These are phyloP conservation scores for Asbolus verrucosus DNA, from an alignment of 1,140 invertebrate species.

Conservation along the genomic window DNA sequence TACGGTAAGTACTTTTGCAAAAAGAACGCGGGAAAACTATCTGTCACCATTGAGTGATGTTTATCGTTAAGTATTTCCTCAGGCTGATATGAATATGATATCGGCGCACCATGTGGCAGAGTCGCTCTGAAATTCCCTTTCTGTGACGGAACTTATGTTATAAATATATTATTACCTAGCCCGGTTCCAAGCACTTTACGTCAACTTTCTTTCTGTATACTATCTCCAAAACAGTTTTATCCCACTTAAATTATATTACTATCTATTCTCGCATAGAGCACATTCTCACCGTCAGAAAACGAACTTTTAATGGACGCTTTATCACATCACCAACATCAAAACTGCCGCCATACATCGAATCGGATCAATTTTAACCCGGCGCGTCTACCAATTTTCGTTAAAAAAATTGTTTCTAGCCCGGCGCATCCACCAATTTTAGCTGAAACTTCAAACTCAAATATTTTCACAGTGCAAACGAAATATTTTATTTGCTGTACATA, in stretches of 20 bases:
- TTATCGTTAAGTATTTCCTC: constrained; percentile 43
- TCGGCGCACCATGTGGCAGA: constrained; percentile 40
- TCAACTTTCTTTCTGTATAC: constrained; percentile 39
- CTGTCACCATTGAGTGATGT: constrained; percentile 45
- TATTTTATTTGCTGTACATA: neutral
- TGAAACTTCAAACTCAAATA: no score
- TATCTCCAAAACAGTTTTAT: constrained; percentile 32
- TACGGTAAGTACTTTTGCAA: constrained; percentile 31
- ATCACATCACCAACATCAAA: no score
- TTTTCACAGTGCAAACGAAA: no score
- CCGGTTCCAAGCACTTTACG: constrained; percentile 33
- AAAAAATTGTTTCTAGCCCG: neutral
- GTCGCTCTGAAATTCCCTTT: constrained; percentile 34
- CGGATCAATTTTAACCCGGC: neutral
- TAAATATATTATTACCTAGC: constrained; percentile 46
- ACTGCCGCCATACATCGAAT: no score
- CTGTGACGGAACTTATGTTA: constrained; percentile 35
- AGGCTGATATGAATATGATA: constrained; percentile 47
- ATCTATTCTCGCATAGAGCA: constrained; percentile 12
- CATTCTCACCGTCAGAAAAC: neutral
- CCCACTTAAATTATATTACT: constrained; percentile 16
- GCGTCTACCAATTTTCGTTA: neutral
- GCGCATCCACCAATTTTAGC: constrained; percentile 12
- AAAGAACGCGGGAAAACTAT: constrained; percentile 39
- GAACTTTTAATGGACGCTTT: no score